A percentile compares a stretch with the other conserved stretches of the same genome.
These are phyloP conservation scores for Calonectris borealis DNA, from an alignment of 2,113 vertebrate species.

Conservation along the genomic window DNA sequence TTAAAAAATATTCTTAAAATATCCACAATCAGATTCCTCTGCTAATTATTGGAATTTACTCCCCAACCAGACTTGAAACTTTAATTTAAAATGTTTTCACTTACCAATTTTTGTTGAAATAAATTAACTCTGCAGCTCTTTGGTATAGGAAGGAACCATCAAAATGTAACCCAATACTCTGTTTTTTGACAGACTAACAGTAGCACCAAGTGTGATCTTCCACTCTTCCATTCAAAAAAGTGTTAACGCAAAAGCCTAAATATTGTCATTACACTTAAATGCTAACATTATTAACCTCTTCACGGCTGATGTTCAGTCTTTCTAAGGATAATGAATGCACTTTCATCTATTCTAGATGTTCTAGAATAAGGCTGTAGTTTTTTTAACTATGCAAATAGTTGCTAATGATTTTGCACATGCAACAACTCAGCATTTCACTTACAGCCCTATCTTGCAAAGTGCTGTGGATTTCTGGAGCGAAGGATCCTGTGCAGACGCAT, in stretches of 20 bases:
- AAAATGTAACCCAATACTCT: neutral
- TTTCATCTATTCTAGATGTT: neutral
- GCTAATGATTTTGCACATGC: neutral
- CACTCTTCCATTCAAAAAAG: conserved; percentile 16
- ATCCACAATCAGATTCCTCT: neutral
- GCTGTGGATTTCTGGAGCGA: neutral
- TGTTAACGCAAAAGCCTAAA: conserved; percentile 32
- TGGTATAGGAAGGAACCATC: neutral
- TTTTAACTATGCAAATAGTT: neutral
- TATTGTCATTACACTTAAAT: conserved; percentile 48
- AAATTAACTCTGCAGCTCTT: neutral
- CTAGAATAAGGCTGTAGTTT: neutral
- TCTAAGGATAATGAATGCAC: neutral
- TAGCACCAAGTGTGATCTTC: conserved; percentile 23
- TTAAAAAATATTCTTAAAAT: neutral
- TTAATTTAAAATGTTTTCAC: neutral
- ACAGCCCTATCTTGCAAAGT: neutral
- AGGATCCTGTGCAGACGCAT: neutral
- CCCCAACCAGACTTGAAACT: neutral
- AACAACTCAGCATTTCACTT: neutral
- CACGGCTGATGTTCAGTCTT: neutral
- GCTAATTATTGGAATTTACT: neutral
- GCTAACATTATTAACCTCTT: neutral
- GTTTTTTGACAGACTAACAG: neutral
- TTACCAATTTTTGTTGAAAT: neutral